A percentile compares a stretch with the other conserved stretches of the same genome.
Evolutionary conservation across 2,888 invertebrate genomes (phyloP).

Genomic region (Hybos culiciformis): DNA sequence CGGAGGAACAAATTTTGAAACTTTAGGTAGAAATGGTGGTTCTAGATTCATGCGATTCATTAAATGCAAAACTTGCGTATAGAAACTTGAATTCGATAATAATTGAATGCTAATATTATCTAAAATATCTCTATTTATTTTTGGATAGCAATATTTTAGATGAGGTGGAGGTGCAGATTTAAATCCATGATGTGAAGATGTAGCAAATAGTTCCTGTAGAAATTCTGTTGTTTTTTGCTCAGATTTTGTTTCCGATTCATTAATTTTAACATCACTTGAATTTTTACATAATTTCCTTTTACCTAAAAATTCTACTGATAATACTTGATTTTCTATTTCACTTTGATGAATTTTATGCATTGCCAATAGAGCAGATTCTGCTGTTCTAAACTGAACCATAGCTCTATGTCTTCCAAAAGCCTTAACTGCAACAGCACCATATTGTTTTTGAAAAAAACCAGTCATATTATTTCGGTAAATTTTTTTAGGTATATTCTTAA

Average conservation of each 20-base stretch:
- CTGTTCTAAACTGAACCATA: not conserved
- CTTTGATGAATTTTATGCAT: not conserved
- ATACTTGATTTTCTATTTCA: not conserved
- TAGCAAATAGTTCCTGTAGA: not conserved
- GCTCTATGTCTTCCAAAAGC: not conserved
- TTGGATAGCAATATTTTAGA: conserved; percentile 68
- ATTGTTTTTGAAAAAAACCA: not conserved
- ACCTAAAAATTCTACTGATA: conserved; percentile 1
- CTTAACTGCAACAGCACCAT: not conserved
- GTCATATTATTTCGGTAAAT: too few species aligned
- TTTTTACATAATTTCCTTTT: not conserved
- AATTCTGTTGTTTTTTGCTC: not conserved
- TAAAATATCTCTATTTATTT: conserved; percentile 54
- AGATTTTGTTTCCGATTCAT: not conserved
- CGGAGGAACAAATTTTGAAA: conserved; percentile 4
- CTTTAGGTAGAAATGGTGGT: conserved; percentile 54
- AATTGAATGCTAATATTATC: conserved; percentile 66
- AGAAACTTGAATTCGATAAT: conserved; percentile 64
- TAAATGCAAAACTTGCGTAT: conserved; percentile 71
- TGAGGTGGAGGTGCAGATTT: conserved; percentile 63
- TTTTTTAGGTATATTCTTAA: not conserved
- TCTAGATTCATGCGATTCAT: conserved; percentile 92
- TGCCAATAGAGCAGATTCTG: not conserved
- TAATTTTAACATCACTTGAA: too few species aligned
- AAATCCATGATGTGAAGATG: conserved; percentile 29